Evolutionary conservation across 2,888 invertebrate species (phyloP).

Genomic region (Xylophagus ater): DNA sequence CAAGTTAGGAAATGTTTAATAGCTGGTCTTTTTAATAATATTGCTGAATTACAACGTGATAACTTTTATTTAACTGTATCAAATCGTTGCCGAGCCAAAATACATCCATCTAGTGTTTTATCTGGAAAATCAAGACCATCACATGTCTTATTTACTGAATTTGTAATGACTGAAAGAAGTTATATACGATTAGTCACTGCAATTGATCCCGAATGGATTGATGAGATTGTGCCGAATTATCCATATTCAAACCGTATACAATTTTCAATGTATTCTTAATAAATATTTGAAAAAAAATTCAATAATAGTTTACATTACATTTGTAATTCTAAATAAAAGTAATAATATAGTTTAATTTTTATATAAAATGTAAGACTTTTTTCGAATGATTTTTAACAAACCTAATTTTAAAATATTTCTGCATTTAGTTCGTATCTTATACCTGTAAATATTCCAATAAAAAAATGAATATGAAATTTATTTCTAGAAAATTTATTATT

Average conservation of each 20-base stretch:
- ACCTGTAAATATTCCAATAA: too few relatives aligned
- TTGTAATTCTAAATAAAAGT: too few relatives aligned
- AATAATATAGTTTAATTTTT: too few relatives aligned
- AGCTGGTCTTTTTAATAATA: conserved; percentile 73
- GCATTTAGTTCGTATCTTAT: too few relatives aligned
- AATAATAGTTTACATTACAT: too few relatives aligned
- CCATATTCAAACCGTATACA: conserved; percentile 9
- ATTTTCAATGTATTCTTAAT: too few relatives aligned
- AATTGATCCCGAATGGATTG: conserved; percentile 72
- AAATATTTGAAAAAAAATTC: too few relatives aligned
- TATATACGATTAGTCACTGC: conserved; percentile 69
- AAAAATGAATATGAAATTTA: too few relatives aligned
- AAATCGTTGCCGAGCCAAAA: conserved; percentile 52
- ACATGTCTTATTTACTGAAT: conserved; percentile 71
- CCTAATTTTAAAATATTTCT: too few relatives aligned
- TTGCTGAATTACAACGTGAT: conserved; percentile 65
- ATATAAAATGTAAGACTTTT: too few relatives aligned
- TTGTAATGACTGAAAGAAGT: conserved; percentile 72
- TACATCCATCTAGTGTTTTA: conserved; percentile 77
- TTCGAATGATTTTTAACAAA: too few relatives aligned
- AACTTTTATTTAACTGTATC: conserved; percentile 57
- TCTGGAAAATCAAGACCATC: conserved; percentile 50
- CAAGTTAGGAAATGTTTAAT: conserved; percentile 67
- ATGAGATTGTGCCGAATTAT: conserved; percentile 45
- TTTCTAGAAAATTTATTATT: too few relatives aligned